Conservation (phyloP, 2,888 invertebrate species). For the Pachymerium ferrugineum region DNA sequence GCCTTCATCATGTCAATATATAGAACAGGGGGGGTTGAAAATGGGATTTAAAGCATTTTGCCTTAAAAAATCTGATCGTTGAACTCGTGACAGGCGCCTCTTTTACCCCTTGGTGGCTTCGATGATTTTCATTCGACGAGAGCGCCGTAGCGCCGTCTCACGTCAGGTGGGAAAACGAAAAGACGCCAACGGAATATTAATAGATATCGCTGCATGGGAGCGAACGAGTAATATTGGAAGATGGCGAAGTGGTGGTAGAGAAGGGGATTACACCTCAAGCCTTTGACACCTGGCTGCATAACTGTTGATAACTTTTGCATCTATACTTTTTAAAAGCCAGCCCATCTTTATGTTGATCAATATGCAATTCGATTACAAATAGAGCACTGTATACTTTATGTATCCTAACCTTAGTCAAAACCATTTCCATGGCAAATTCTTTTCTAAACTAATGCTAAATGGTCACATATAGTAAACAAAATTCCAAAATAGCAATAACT, state of each 20-base stretch:
- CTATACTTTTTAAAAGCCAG: no score
- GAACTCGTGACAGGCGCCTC: background rate
- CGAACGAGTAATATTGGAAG: constrained; percentile 4
- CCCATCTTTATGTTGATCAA: no score
- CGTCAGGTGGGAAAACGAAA: constrained; percentile 12
- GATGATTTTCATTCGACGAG: constrained; percentile 18
- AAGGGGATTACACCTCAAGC: background rate
- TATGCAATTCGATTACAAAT: no score
- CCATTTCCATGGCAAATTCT: background rate
- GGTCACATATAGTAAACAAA: no score
- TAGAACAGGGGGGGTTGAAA: background rate
- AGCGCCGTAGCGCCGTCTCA: constrained; percentile 12
- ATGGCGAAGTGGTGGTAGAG: background rate
- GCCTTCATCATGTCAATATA: background rate
- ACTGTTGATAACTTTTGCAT: background rate
- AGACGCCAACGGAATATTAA: background rate
- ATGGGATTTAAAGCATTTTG: constrained; percentile 2
- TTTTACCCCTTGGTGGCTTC: constrained; percentile 17
- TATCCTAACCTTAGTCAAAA: no score
- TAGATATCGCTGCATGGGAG: constrained; percentile 7
- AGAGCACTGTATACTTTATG: no score
- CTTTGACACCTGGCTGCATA: constrained; percentile 3
- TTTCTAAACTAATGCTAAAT: no score
- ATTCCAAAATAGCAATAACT: background rate
- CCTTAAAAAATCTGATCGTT: constrained; percentile 15